These are phyloP conservation scores for Calypte anna DNA, from an alignment of 2,113 vertebrate species.

Conservation along the genomic window DNA sequence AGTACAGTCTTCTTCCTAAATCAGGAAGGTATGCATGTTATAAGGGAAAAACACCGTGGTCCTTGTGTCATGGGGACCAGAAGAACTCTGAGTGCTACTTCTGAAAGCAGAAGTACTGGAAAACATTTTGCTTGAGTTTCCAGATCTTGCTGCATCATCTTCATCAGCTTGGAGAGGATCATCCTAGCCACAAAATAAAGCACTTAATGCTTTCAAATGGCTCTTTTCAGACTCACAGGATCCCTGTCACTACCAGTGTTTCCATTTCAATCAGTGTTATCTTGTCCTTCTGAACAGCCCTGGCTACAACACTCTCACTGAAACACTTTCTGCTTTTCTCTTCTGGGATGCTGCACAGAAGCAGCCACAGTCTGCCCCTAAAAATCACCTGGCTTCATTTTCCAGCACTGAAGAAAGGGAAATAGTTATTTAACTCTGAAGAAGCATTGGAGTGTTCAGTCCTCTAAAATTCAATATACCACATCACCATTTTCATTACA, in stretches of 20 bases:
- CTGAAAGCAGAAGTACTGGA: neutral
- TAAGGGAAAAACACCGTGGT: neutral
- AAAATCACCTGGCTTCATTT: neutral
- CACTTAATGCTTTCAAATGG: neutral
- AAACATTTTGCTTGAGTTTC: neutral
- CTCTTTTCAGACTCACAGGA: neutral
- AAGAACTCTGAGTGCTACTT: neutral
- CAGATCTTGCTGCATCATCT: neutral
- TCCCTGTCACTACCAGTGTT: neutral
- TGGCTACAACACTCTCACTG: accelerated
- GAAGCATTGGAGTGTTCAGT: neutral
- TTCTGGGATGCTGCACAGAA: neutral
- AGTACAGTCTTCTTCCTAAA: neutral
- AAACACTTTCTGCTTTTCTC: neutral
- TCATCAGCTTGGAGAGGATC: neutral
- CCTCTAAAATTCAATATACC: neutral
- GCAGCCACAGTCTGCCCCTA: neutral
- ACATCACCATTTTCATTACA: neutral
- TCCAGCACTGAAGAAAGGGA: neutral
- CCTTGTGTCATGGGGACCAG: neutral
- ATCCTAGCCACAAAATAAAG: neutral
- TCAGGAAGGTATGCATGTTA: accelerated
- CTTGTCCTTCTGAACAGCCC: neutral
- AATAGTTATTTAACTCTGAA: neutral
- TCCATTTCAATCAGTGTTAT: neutral